A percentile compares a stretch with the other conserved stretches of the same genome.
These are phyloP conservation scores for Mormoops blainvillei DNA, from an alignment of 2,113 vertebrate species.

Conservation along the genomic window DNA sequence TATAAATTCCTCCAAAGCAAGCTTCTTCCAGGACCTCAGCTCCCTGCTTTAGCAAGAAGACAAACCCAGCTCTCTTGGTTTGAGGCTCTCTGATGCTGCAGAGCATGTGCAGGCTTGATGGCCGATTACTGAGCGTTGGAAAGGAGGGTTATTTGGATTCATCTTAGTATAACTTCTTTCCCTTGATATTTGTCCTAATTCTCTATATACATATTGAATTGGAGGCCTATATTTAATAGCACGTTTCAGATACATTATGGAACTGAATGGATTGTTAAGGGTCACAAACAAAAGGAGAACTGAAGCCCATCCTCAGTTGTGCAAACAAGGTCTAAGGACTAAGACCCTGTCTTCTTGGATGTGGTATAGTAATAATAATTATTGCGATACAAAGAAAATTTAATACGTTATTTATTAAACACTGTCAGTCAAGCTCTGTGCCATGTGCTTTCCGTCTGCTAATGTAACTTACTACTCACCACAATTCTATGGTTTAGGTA, in stretches of 20 bases:
- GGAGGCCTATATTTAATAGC: background rate
- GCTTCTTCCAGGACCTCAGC: background rate
- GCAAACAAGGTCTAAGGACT: background rate
- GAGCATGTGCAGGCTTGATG: background rate
- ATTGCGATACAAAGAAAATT: background rate
- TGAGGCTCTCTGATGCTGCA: background rate
- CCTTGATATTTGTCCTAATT: background rate
- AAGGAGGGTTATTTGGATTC: background rate
- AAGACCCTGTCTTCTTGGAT: background rate
- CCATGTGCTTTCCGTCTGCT: background rate
- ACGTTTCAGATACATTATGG: background rate
- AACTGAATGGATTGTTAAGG: background rate
- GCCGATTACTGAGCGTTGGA: background rate
- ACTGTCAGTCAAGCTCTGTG: background rate
- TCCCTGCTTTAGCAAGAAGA: background rate
- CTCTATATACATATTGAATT: background rate
- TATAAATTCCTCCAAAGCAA: background rate
- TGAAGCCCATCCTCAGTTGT: background rate
- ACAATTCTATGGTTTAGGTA: background rate
- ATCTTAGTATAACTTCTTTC: background rate
- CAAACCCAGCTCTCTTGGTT: background rate
- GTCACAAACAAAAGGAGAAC: background rate
- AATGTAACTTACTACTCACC: background rate
- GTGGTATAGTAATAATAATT: background rate
- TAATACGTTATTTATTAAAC: background rate